Evolutionary conservation across 2,888 invertebrate species (phyloP), one percentile per base, ranked within the genome.

Genomic region (Nemotelus nigrinus): DNA sequence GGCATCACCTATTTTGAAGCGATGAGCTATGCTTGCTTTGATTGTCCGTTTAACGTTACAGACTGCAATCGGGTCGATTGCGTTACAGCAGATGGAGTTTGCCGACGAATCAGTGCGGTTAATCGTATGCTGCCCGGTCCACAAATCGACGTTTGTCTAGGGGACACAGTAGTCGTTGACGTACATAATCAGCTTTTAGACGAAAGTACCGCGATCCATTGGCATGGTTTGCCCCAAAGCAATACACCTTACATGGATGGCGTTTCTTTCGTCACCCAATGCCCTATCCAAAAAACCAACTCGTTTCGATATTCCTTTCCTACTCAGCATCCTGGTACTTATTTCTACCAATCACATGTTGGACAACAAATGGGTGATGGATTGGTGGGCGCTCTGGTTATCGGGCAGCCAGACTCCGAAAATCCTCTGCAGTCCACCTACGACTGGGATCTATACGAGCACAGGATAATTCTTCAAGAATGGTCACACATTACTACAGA

Each of bases 201-300:
- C 0, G 93, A 94, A 83, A 92, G 92, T 2, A 93, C 94, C 0
- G 91, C 93, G 0, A 91, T 97, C 44, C 97, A 96, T 84, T 96
- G 96, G 96, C 96, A 96, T 83, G 96, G 96, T 0, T 91, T 93
- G 82, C 94, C 94, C 83, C 94, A 94, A 87, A 86, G 87, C 43
- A 89, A 89, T 1, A 92, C 92, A 0, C 94, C 94, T 0, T 94
- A 92, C 84, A 95, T 94, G 94, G 95, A 95, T 81, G 95, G 95
- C 0, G 94, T 95, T 0, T 94, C 95, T 0, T 92, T 91, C 80
- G 90, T 95, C 5, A 94, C 94, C 0, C 95, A 96, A 86, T 95
- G 95, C 81, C 94, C 95, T 0, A 93, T 96, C 80, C 86, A 88
- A 7, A 93, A 93, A 1, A 91, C 92, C 67, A 89, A 90, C 1